These are phyloP conservation scores for Helicoverpa zea DNA, from an alignment of 1,140 invertebrate genomes.

Conservation along the genomic window DNA sequence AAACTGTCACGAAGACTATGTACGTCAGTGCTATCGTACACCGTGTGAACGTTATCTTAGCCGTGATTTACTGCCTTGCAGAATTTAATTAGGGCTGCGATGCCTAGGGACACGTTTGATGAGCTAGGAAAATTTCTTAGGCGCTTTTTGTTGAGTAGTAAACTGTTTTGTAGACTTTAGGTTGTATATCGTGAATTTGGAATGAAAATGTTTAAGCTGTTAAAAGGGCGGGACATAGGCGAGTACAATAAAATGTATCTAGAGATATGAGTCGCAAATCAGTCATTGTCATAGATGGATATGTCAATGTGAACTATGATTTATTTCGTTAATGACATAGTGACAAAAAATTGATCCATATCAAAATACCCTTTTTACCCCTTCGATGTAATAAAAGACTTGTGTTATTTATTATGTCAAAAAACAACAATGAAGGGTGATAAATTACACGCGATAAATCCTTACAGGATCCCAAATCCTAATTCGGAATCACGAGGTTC, in stretches of 20 bases:
- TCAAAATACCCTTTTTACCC: background rate
- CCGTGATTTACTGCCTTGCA: constrained; percentile 55
- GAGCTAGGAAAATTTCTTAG: constrained; percentile 9
- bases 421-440: constrained; percentile 17
- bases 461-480: constrained; percentile 1
- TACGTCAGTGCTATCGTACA: constrained; percentile 43
- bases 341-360: background rate
- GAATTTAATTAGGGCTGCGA: constrained; percentile 51
- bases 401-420: background rate
- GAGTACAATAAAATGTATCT: too few species aligned
- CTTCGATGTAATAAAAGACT: constrained; percentile 4
- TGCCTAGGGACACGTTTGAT: constrained; percentile 34
- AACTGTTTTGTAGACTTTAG: constrained; percentile 20
- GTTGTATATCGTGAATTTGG: background rate
- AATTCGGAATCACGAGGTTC: background rate
- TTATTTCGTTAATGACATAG: background rate
- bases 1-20: constrained; percentile 43
- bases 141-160: background rate
- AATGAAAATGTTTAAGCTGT: background rate
- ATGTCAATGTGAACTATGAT: too few species aligned
- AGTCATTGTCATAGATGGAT: too few species aligned
- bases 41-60: constrained; percentile 52
- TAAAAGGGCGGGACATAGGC: background rate
- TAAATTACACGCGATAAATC: constrained; percentile 20
- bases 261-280: too few species aligned